Base-by-base conservation (phyloP, 2,888 invertebrate genomes). In the Ptilodon capucinus region DNA sequence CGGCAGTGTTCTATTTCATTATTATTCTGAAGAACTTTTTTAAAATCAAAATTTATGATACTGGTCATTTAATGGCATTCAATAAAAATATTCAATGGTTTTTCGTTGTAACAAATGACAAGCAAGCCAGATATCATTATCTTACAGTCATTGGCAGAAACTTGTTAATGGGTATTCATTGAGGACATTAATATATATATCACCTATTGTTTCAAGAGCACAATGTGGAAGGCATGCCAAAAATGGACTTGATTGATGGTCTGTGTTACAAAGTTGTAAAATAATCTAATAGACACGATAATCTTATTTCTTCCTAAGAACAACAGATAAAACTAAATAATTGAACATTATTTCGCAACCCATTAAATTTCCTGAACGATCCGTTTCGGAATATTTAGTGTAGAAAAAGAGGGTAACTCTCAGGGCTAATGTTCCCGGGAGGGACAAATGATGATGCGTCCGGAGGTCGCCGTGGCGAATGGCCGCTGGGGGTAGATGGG, bases 401-500 rank as follows among this genome's bases (percentile, higher is more conserved):
- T 30, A 18, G 35, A 64, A 53, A 75, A 75, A 72, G 68, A 64
- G 51, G 64, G 53, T 73, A 76, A 72, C 76, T 76, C 76, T 79
- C 66, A 59, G 51, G 50, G 53, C 23, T 59, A 64, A 67, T 61
- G 61, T 56, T 56, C 51, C 59, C 58, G 59, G 62, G 77, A 79
- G 79, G 80, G 77, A 64, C 77, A 83, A 81, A 84, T 84, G 84
- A 84, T 82, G 81, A 82, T 81, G 76, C 69, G 60, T 68, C 60
- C 64, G 66, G 78, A 78, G 82, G 80, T 76, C 67, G 66, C 81
- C 90, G 81, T 86, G 75, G 73, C 84, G 80, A 90, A 90, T 89
- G 76, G 66, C 50, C 68, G 69, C 66, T 74, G 71, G 75, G 88
- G 89, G 89, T 87, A 83, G 86, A 86, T 84, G 79, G 77, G 73